Percentiles rank a stretch among this genome's conserved stretches.
These are phyloP conservation scores for Leptodactylus fallax DNA, from an alignment of 2,797 vertebrate species.

Conservation along the genomic window DNA sequence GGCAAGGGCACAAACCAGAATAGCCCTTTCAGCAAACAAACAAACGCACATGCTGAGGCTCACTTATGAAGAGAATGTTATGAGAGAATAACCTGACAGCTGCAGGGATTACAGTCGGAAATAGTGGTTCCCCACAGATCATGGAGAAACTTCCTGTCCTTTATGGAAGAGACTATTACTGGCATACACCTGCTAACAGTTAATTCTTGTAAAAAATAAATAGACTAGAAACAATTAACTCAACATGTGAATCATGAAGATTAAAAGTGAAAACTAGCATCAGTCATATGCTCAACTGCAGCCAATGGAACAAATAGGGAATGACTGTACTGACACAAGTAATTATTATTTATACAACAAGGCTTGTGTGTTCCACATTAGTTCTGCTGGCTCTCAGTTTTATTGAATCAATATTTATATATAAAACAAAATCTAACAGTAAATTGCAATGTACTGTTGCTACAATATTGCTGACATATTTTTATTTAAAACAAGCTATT, in stretches of 20 bases:
- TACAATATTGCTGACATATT: not conserved
- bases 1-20: slow-evolving; percentile 56
- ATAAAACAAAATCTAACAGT: not conserved
- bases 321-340: slow-evolving; percentile 24
- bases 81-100: slow-evolving; percentile 73
- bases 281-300: slow-evolving; percentile 50
- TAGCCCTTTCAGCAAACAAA: slow-evolving; percentile 66
- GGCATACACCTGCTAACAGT: slow-evolving; percentile 78
- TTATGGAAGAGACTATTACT: slow-evolving; percentile 78
- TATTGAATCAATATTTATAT: slow-evolving; percentile 17
- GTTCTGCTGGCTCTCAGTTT: not conserved
- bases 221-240: slow-evolving; percentile 79
- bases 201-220: slow-evolving; percentile 81
- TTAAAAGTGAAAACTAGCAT: slow-evolving; percentile 68
- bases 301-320: slow-evolving; percentile 15
- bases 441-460: not conserved
- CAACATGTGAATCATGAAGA: slow-evolving; percentile 68
- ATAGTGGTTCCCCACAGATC: slow-evolving; percentile 72
- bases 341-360: slow-evolving; percentile 41
- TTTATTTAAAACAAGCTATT: not conserved
- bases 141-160: slow-evolving; percentile 76
- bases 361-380: not conserved
- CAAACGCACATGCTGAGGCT: slow-evolving; percentile 68
- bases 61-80: slow-evolving; percentile 62
- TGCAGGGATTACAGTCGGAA: slow-evolving; percentile 70